Percentiles rank a stretch among this genome's conserved stretches.
These are phyloP conservation scores for Sardina pilchardus DNA, from an alignment of 2,113 vertebrate genomes.

Conservation along the genomic window DNA sequence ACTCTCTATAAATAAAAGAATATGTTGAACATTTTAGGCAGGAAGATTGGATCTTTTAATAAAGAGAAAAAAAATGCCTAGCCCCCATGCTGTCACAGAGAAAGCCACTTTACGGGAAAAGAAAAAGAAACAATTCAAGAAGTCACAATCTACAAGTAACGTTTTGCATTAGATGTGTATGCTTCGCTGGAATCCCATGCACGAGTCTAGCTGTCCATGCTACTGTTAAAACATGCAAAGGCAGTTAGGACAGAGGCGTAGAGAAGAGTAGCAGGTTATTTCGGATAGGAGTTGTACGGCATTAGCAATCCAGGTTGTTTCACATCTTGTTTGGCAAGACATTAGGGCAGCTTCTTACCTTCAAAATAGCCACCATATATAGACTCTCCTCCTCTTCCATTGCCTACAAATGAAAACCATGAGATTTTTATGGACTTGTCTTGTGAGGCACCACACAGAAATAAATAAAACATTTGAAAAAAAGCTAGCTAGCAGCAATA, in stretches of 20 bases:
- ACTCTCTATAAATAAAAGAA: constrained; percentile 99
- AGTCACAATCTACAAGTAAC: constrained; percentile 6
- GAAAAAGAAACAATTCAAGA: constrained; percentile 49
- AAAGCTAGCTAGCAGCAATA: too few species aligned
- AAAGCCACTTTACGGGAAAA: constrained; percentile 57
- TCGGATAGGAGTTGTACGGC: background rate
- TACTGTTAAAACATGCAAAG: constrained; percentile 83
- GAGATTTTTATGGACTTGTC: background rate
- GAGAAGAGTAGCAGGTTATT: background rate
- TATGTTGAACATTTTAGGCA: constrained; percentile 99
- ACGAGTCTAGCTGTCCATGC: constrained; percentile 79
- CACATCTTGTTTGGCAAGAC: constrained; percentile 27
- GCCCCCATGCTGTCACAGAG: constrained; percentile 94
- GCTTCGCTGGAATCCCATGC: constrained; percentile 69
- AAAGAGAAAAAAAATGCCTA: constrained; percentile 88
- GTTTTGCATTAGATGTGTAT: constrained; percentile 46
- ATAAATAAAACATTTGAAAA: too few species aligned
- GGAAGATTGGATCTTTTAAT: constrained; percentile 96
- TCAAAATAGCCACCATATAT: constrained; percentile 98
- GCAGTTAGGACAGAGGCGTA: constrained; percentile 51
- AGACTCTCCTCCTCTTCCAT: constrained; percentile 97
- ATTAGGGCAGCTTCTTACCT: constrained; percentile 78
- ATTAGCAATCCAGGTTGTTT: constrained; percentile 26
- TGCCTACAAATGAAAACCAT: constrained; percentile 72
- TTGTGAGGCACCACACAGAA: background rate